A percentile compares a stretch with the other conserved stretches of the same genome.
phyloP scores from a whole-genome alignment of 35 echinoderm and acorn worm genomes.

The Acanthaster planci region DNA sequence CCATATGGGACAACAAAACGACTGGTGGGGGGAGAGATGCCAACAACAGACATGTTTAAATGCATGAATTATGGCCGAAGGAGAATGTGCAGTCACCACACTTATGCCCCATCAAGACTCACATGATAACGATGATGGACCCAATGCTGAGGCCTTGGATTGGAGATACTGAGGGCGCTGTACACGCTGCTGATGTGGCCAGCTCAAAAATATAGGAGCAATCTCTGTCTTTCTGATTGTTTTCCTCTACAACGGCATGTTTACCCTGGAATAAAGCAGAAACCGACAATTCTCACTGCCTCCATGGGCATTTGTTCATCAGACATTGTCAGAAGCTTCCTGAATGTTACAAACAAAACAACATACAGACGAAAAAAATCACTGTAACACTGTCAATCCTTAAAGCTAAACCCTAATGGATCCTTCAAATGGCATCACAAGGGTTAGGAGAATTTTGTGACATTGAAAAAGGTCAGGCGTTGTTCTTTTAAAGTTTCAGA shows the following conservation, averaged over 20 bases:
- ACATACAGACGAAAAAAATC: too few relatives aligned
- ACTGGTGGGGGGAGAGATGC: too few relatives aligned
- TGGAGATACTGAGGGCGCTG: not conserved
- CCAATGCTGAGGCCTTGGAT: conserved; percentile 39
- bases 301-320: not conserved
- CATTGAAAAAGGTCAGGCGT: too few relatives aligned
- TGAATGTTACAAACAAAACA: not conserved
- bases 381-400: too few relatives aligned
- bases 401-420: too few relatives aligned
- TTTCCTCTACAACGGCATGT: conserved; percentile 50
- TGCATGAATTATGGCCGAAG: too few relatives aligned
- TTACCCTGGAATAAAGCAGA: conserved; percentile 43
- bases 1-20: too few relatives aligned
- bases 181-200: conserved; percentile 49
- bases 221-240: conserved; percentile 48
- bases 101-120: conserved; percentile 17
- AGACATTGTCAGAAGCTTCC: not conserved
- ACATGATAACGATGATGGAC: conserved; percentile 69
- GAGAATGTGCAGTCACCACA: not conserved
- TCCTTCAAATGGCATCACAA: too few relatives aligned
- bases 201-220: conserved; percentile 89
- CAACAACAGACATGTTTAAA: too few relatives aligned
- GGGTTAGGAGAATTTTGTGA: too few relatives aligned
- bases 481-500: too few relatives aligned
- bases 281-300: not conserved